phyloP scores from a whole-genome alignment of 1,140 invertebrate genomes.

The Tetramorium parvispinum region DNA sequence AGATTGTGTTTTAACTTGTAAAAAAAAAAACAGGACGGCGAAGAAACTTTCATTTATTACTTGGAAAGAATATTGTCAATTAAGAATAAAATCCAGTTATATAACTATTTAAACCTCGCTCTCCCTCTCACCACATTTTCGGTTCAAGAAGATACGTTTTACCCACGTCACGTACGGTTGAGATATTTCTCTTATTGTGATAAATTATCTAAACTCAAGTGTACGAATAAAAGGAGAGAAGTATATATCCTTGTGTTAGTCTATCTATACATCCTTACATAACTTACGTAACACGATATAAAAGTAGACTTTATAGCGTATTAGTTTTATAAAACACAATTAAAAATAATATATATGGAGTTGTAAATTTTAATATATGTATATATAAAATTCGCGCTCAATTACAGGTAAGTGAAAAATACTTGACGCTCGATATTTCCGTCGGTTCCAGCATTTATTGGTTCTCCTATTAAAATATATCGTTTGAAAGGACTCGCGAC shows the following conservation, averaged over 20 bases:
- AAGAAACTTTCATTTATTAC: slow-evolving; percentile 60
- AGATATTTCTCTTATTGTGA: slow-evolving; percentile 71
- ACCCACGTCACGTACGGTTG: slow-evolving; percentile 59
- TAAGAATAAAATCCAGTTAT: slow-evolving; percentile 66
- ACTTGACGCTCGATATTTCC: not conserved
- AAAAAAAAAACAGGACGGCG: slow-evolving; percentile 12
- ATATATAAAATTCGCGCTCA: not conserved
- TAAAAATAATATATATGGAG: not conserved
- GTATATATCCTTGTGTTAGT: slow-evolving; percentile 15
- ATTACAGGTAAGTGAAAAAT: slow-evolving; percentile 18
- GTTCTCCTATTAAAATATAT: slow-evolving; percentile 8
- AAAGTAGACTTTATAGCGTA: not conserved
- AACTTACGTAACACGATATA: not conserved
- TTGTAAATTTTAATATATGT: not conserved
- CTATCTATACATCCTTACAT: not conserved
- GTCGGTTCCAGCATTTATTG: slow-evolving; percentile 7
- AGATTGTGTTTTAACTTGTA: slow-evolving; percentile 72
- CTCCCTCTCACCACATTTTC: slow-evolving; percentile 52
- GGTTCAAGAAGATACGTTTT: slow-evolving; percentile 57
- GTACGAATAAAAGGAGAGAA: slow-evolving; percentile 72
- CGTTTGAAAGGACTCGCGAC: not conserved
- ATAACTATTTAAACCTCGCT: slow-evolving; percentile 44
- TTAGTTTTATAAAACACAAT: slow-evolving; percentile 2
- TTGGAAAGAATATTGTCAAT: slow-evolving; percentile 70
- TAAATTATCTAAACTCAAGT: slow-evolving; percentile 67